Evolutionary conservation across 2,888 invertebrate genomes (phyloP).

Genomic region (Agonopterix arenella): DNA sequence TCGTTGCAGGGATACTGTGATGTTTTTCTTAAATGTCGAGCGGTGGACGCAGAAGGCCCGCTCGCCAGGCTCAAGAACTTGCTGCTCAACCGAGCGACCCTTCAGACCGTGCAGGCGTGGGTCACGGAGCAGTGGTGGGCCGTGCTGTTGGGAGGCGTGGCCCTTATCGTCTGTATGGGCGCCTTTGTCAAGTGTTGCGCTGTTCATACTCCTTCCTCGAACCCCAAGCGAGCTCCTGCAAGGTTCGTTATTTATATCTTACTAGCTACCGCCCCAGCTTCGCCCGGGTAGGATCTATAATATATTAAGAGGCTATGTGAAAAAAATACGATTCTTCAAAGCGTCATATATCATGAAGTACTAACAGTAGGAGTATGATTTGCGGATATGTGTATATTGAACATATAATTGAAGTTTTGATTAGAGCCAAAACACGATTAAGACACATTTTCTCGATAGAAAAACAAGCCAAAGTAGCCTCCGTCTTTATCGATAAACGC

Average conservation of each 20-base stretch:
- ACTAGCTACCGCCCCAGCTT: no score
- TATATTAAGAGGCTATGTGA: no score
- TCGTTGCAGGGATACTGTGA: slow-evolving; percentile 94
- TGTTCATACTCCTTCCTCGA: slow-evolving; percentile 99
- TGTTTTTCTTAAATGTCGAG: slow-evolving; percentile 98
- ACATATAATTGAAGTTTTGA: no score
- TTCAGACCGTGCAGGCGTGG: slow-evolving; percentile 94
- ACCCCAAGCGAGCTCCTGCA: slow-evolving; percentile 98
- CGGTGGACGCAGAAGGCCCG: slow-evolving; percentile 99
- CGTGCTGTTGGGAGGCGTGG: slow-evolving; percentile 93
- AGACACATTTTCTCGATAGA: no score
- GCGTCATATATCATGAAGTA: no score
- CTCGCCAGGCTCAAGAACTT: slow-evolving; percentile 97
- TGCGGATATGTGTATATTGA: no score
- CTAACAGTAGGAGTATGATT: no score
- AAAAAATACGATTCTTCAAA: no score
- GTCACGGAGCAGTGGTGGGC: slow-evolving; percentile 97
- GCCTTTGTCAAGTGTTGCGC: slow-evolving; percentile 99
- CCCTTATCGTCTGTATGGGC: slow-evolving; percentile 96
- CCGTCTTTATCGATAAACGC: no score
- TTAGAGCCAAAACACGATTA: no score
- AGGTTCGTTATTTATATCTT: slow-evolving; percentile 75
- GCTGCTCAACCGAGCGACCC: slow-evolving; percentile 92
- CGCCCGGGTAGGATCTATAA: no score
- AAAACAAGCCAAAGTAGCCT: no score